Conservation (phyloP, 2,113 vertebrate species). For the Phyllopteryx taeniolatus region DNA sequence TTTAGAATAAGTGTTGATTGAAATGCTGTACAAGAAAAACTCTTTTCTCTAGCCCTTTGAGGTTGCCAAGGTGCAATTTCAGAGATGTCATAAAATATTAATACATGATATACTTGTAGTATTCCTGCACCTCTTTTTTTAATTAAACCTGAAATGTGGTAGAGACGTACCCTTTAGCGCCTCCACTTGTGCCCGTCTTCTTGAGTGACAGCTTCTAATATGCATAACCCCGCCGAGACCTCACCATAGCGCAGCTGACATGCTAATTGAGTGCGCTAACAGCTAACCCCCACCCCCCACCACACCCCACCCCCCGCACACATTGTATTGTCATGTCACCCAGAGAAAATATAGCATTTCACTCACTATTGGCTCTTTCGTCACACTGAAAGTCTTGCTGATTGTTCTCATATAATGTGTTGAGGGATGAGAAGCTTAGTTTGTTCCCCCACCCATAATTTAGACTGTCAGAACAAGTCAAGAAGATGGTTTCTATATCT, state of each 20-base stretch:
- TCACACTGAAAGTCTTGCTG: not conserved
- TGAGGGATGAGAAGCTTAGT: not conserved
- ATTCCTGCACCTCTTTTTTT: not conserved
- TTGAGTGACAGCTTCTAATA: conserved; percentile 25
- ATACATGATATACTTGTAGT: not conserved
- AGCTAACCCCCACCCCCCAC: conserved; percentile 13
- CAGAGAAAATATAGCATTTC: not conserved
- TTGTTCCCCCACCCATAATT: not conserved
- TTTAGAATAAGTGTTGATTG: not conserved
- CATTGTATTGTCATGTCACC: conserved; percentile 5
- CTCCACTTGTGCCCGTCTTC: conserved; percentile 24
- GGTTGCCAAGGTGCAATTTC: not conserved
- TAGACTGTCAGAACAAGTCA: not conserved
- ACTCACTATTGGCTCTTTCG: not conserved
- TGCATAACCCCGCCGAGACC: conserved; percentile 23
- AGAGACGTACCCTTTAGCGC: conserved; percentile 7
- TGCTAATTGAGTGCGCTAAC: conserved; percentile 60
- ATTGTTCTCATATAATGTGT: not conserved
- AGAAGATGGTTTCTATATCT: no score
- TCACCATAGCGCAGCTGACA: conserved; percentile 30
- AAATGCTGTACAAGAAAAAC: not conserved
- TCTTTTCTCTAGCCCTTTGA: not conserved
- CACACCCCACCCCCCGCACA: no score
- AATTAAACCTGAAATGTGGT: conserved; percentile 16
- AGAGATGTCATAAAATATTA: not conserved